Evolutionary conservation across 2,113 vertebrate species (phyloP).

Genomic region (Chaetorhynchus papuensis): DNA sequence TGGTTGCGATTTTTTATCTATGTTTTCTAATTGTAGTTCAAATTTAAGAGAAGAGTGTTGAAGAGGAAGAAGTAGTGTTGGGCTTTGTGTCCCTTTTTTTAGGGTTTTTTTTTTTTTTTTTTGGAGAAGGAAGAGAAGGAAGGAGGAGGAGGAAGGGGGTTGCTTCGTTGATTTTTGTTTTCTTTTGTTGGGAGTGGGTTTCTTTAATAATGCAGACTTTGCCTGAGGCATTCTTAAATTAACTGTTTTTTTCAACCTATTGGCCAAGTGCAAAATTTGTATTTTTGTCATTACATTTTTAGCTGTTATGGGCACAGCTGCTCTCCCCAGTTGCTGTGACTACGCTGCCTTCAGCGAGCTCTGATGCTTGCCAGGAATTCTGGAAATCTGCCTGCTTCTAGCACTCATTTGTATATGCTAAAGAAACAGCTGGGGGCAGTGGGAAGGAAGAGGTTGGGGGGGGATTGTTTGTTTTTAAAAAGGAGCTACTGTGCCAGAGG

Average conservation of each 20-base stretch:
- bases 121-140: too few species aligned
- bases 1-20: background rate
- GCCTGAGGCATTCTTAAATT: background rate
- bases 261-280: background rate
- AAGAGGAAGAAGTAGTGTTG: background rate
- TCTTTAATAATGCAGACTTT: background rate
- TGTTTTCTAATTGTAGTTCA: background rate
- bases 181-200: background rate
- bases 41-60: background rate
- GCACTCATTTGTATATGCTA: background rate
- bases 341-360: background rate
- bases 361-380: background rate
- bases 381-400: background rate
- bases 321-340: background rate
- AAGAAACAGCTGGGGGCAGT: background rate
- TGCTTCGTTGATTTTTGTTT: background rate
- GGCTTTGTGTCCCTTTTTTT: fast-evolving
- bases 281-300: background rate
- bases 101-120: background rate
- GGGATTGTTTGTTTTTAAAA: background rate
- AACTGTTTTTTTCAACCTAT: background rate
- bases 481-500: background rate
- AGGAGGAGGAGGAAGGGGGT: too few species aligned
- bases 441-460: background rate
- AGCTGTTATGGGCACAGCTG: background rate